These are phyloP conservation scores for Tridacna gigas DNA, from an alignment of 2,888 invertebrate genomes.

Conservation along the genomic window DNA sequence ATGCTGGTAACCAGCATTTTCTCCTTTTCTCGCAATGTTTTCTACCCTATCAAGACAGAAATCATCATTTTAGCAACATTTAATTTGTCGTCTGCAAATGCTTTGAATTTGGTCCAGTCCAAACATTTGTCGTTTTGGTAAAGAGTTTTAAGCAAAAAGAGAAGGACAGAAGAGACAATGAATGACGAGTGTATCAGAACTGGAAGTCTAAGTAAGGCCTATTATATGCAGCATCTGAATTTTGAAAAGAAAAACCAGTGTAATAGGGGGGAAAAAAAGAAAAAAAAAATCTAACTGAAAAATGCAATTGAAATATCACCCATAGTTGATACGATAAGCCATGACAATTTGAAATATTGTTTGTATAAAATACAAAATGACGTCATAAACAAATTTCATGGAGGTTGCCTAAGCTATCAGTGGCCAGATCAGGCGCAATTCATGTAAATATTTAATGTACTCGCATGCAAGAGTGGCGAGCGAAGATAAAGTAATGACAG, in stretches of 20 bases:
- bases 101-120: too few species aligned
- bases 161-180: too few species aligned
- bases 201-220: too few species aligned
- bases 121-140: too few species aligned
- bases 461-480: constrained; percentile 19
- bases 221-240: too few species aligned
- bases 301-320: not conserved
- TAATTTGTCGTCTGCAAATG: too few species aligned
- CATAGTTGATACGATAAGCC: not conserved
- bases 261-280: too few species aligned
- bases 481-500: constrained; percentile 9
- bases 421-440: not conserved
- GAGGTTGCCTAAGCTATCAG: not conserved
- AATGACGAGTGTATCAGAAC: too few species aligned
- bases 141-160: too few species aligned
- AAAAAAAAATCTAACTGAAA: not conserved
- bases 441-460: constrained; percentile 23
- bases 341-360: constrained; percentile 13
- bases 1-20: not conserved
- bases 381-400: constrained; percentile 13
- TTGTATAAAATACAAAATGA: constrained; percentile 6
- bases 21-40: not conserved
- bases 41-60: too few species aligned
- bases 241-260: too few species aligned
- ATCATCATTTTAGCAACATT: too few species aligned